phyloP scores from a whole-genome alignment of 1,140 invertebrate species.

The Metopolophium dirhodum region DNA sequence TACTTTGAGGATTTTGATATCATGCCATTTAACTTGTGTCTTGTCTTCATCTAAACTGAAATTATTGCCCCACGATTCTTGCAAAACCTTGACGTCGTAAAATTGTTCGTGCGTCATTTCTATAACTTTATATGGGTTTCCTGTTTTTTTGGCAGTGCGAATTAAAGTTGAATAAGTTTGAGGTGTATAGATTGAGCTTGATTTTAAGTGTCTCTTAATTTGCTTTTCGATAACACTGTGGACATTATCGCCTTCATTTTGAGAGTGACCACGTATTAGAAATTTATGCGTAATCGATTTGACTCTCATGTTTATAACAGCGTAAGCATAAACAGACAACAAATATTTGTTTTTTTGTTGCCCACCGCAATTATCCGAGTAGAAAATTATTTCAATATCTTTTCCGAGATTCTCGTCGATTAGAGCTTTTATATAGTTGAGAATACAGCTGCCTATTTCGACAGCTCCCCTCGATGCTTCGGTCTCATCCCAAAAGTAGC shows the following conservation, averaged over 20 bases:
- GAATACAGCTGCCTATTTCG: slow-evolving; percentile 61
- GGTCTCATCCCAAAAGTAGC: no score
- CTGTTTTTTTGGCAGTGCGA: not conserved
- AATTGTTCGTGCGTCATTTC: slow-evolving; percentile 42
- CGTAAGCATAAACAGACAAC: slow-evolving; percentile 41
- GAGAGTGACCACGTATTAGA: not conserved
- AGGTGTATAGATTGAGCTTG: slow-evolving; percentile 23
- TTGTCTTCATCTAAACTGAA: slow-evolving; percentile 36
- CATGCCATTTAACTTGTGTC: slow-evolving; percentile 36
- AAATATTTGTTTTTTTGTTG: slow-evolving; percentile 59
- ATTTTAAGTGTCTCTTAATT: slow-evolving; percentile 26
- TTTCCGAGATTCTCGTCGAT: not conserved
- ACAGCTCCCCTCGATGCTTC: slow-evolving; percentile 59
- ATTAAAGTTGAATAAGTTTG: not conserved
- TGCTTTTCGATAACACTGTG: not conserved
- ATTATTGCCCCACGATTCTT: slow-evolving; percentile 34
- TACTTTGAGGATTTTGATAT: slow-evolving; percentile 39
- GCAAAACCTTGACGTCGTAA: slow-evolving; percentile 30
- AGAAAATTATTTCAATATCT: slow-evolving; percentile 58
- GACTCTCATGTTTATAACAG: slow-evolving; percentile 52
- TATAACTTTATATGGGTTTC: not conserved
- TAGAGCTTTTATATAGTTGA: slow-evolving; percentile 59
- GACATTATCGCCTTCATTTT: slow-evolving; percentile 12
- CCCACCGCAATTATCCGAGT: slow-evolving; percentile 60
- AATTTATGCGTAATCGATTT: slow-evolving; percentile 48